Percentiles rank a stretch among this genome's conserved stretches.
Evolutionary conservation across 2,113 vertebrate genomes (phyloP).

Genomic region (Ophiodon elongatus): DNA sequence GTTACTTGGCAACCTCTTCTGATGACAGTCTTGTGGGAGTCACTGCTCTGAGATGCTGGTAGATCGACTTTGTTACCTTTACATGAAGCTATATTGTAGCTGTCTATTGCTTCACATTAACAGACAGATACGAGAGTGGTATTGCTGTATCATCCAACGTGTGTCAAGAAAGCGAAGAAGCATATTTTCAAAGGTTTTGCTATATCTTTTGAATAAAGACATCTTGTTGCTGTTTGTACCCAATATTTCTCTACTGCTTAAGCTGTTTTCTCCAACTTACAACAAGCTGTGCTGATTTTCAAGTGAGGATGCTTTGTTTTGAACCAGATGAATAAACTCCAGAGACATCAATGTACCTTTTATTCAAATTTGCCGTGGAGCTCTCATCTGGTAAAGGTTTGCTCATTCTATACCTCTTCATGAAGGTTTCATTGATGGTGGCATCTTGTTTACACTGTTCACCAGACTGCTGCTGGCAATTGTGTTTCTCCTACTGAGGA

Average conservation of each 20-base stretch:
- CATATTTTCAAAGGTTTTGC: neutral
- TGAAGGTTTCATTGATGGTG: constrained; percentile 23
- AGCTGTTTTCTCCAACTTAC: neutral
- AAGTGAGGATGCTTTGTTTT: constrained; percentile 6
- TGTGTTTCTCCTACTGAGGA: constrained; percentile 44
- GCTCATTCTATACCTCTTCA: constrained; percentile 14
- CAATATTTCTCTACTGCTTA: neutral
- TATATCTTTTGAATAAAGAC: neutral
- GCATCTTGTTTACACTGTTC: constrained; percentile 52
- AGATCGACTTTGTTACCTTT: neutral
- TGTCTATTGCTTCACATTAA: neutral
- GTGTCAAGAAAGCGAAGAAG: neutral
- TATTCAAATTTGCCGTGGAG: constrained; percentile 18
- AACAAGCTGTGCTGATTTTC: constrained; percentile 11
- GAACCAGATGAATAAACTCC: constrained; percentile 17
- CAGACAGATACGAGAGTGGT: neutral
- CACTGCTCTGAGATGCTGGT: neutral
- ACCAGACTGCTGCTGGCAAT: constrained; percentile 42
- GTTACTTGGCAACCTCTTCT: neutral
- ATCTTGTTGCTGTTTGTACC: neutral
- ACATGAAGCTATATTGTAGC: neutral
- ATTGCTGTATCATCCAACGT: neutral
- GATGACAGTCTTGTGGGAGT: neutral
- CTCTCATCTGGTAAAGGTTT: constrained; percentile 21
- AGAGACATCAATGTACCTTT: constrained; percentile 1